phyloP scores from a whole-genome alignment of 2,113 vertebrate genomes.

The Cathartes aura region DNA sequence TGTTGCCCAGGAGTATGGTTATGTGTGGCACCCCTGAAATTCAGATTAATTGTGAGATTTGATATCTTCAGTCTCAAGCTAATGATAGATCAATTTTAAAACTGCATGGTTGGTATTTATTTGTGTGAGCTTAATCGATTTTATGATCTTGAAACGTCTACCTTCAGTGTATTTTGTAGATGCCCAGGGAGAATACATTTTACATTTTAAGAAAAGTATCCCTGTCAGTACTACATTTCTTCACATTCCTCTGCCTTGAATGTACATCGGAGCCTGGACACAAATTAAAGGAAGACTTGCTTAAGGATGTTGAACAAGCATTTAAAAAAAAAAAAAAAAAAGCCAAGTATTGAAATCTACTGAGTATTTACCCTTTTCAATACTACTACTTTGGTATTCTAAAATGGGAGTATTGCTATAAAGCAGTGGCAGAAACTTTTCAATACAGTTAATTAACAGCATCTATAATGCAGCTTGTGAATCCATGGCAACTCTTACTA shows the following conservation, averaged over 20 bases:
- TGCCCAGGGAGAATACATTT: background rate
- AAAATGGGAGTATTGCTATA: background rate
- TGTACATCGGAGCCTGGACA: background rate
- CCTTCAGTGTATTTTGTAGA: background rate
- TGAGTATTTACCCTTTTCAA: background rate
- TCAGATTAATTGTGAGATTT: background rate
- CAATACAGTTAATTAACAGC: background rate
- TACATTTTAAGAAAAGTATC: background rate
- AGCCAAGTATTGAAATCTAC: background rate
- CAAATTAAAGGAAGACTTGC: background rate
- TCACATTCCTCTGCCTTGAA: background rate
- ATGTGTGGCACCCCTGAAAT: background rate
- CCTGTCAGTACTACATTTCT: background rate
- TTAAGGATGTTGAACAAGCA: background rate
- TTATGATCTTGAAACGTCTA: rapidly evolving
- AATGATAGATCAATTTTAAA: background rate
- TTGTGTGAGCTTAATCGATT: background rate
- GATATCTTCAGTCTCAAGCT: background rate
- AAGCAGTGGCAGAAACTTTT: background rate
- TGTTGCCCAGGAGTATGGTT: background rate
- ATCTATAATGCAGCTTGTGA: background rate
- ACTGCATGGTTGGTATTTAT: rapidly evolving
- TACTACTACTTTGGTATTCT: background rate
- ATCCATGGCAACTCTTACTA: background rate
- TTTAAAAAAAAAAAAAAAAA: background rate